Percentiles rank a stretch among this genome's conserved stretches.
Conservation (phyloP, 2,797 vertebrate genomes). For the Picus viridis region DNA sequence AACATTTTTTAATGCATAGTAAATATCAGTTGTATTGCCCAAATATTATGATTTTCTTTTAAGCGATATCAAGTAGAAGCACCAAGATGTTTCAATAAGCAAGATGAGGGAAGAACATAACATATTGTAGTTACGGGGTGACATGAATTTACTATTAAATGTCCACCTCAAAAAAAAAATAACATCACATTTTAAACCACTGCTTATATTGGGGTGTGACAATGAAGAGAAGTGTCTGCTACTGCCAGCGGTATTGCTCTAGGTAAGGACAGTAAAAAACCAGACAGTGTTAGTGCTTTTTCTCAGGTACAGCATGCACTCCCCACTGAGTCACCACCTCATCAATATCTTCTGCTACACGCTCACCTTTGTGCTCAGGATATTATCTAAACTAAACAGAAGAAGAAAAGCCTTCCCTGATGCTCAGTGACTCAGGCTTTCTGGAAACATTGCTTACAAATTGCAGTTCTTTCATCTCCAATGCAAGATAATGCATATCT, state of each 20-base stretch:
- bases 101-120: neutral
- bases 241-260: neutral
- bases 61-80: neutral
- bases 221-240: neutral
- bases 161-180: neutral
- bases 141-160: neutral
- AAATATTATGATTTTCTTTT: neutral
- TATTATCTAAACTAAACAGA: neutral
- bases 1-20: neutral
- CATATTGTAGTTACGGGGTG: neutral
- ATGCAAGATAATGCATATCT: neutral
- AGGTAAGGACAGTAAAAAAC: neutral
- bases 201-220: neutral
- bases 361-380: neutral
- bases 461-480: neutral
- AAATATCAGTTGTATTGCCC: neutral
- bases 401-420: neutral
- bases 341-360: neutral
- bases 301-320: neutral
- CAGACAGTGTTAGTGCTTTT: neutral
- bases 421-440: neutral
- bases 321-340: neutral
- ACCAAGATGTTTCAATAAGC: neutral
- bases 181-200: neutral
- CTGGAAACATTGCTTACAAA: neutral